Evolutionary conservation across 2,797 vertebrate species (phyloP).

Genomic region (Pteropus rufus): DNA sequence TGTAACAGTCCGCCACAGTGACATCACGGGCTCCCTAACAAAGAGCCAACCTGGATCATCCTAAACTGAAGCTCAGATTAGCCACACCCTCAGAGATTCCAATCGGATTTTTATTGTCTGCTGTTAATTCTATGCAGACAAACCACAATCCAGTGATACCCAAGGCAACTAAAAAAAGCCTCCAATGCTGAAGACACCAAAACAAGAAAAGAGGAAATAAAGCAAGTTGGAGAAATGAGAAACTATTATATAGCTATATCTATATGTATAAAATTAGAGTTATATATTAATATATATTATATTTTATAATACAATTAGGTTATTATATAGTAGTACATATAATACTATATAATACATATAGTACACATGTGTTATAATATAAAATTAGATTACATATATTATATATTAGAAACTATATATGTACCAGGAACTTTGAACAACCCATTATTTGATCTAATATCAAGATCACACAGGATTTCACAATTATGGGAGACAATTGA

Average conservation of each 20-base stretch:
- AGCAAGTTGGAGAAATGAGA: not conserved
- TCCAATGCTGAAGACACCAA: not conserved
- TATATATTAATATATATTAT: not conserved
- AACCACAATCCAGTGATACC: not conserved
- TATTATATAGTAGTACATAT: not conserved
- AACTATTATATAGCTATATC: not conserved
- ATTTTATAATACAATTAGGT: not conserved
- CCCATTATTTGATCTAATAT: not conserved
- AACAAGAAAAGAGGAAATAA: not conserved
- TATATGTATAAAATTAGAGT: not conserved
- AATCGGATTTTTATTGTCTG: not conserved
- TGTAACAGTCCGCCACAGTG: not conserved
- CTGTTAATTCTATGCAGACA: not conserved
- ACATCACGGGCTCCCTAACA: not conserved
- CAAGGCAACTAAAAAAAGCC: not conserved
- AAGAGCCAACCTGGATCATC: not conserved
- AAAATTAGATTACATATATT: not conserved
- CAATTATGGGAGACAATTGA: not conserved
- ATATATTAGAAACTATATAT: not conserved
- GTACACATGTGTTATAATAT: not conserved
- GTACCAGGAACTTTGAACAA: not conserved
- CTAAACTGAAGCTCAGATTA: not conserved
- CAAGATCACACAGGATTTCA: not conserved
- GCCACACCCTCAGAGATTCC: not conserved
- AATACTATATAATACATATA: not conserved